Base-by-base conservation (phyloP, 1,140 invertebrate genomes). In the Acromyrmex echinatior region DNA sequence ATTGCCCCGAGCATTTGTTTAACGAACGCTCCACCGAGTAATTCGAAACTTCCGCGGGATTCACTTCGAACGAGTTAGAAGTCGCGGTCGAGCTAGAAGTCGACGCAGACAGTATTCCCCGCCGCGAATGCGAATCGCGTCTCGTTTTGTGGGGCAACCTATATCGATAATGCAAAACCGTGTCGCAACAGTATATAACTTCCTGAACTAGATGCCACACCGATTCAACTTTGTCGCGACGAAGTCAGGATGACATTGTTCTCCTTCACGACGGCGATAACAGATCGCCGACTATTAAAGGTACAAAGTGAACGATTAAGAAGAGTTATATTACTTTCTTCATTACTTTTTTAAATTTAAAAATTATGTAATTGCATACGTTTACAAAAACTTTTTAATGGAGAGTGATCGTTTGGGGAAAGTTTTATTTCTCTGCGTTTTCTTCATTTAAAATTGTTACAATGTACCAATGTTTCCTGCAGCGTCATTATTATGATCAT, bases 1-100 rank as follows among this genome's bases (percentile, higher is more conserved):
- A 89, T 89, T 73, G 85, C 65, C 76, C 78, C 63, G 63, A 60
- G 63, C 82, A 68, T 86, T 86, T 86, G 74, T 66, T 79, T 79
- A 86, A 79, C 74, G 21, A 45, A 65, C 58, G 62, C 53, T 56
- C 45, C 49, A 49, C 49, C 60, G 49, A 7, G 31, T 66, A 74
- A 84, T 74, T 84, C 39, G 28, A 63, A 74, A 49, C 56, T 76
- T 82, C 16, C 35, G 68, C 80, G 56, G 3, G 68, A 82, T 82
- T 56, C 39, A 74, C 70, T 31, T 82, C 12, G 56, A 35, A 63
- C 70, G 56, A 84, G 80, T 74, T 74, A 21, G 56, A 74, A 74
- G 80, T 74, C 80, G 56, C 53, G 68, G 65, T 73, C 49, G 14
- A 14, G 28, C 45, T 28, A 45, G 18, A 71, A 84, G 70, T 76